A percentile compares a stretch with the other conserved stretches of the same genome.
Conservation (phyloP, 1,140 invertebrate genomes). For the Heliconius melpomene region DNA sequence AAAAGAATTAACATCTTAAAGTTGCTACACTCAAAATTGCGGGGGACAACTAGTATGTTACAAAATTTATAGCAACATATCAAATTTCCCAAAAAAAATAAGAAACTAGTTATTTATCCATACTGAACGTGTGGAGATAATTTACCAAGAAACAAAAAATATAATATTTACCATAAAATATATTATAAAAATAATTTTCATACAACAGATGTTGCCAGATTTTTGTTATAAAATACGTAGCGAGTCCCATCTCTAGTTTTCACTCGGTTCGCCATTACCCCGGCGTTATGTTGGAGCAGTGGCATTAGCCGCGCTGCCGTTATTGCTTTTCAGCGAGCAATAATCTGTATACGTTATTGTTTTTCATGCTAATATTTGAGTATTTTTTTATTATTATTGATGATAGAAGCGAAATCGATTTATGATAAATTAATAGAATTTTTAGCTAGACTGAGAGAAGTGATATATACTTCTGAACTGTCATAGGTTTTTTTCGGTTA, state of each 20-base stretch:
- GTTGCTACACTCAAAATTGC: too few species aligned
- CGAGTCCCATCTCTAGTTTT: not conserved
- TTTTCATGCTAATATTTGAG: not conserved
- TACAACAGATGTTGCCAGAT: not conserved
- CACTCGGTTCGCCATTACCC: slow-evolving; percentile 4
- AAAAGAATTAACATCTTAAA: too few species aligned
- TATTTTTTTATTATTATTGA: not conserved
- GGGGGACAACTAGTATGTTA: too few species aligned
- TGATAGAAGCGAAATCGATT: not conserved
- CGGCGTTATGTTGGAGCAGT: not conserved
- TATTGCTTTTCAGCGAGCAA: slow-evolving; percentile 32
- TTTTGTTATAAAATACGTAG: not conserved
- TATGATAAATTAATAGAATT: not conserved
- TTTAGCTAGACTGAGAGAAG: too few species aligned
- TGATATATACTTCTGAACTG: too few species aligned
- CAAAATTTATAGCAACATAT: too few species aligned
- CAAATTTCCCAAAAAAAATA: too few species aligned
- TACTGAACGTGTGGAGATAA: too few species aligned
- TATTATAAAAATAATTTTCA: not conserved
- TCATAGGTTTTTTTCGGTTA: too few species aligned
- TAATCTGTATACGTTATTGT: slow-evolving; percentile 24
- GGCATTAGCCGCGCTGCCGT: slow-evolving; percentile 13
- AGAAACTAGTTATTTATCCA: too few species aligned
- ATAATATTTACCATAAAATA: too few species aligned
- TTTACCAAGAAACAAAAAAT: too few species aligned